phyloP scores from a whole-genome alignment of 1,140 invertebrate species.

The Meloidogyne floridensis region DNA sequence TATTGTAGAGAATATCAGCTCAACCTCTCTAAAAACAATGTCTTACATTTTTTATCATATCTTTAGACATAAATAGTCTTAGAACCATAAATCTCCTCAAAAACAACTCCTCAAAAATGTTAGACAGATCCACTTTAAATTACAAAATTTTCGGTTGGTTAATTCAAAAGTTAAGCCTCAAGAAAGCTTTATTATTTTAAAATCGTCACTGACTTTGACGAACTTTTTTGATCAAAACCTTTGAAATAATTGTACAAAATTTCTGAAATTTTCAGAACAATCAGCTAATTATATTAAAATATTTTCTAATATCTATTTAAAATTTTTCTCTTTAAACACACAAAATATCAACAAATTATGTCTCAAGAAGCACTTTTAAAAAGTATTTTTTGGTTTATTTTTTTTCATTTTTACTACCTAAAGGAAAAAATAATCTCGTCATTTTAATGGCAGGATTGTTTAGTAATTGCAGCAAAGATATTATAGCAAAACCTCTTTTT shows the following conservation, averaged over 20 bases:
- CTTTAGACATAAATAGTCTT: no score
- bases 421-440: not conserved
- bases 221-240: not conserved
- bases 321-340: not conserved
- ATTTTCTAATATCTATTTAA: not conserved
- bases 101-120: no score
- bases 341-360: not conserved
- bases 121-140: no score
- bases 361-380: not conserved
- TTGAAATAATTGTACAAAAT: not conserved
- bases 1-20: no score
- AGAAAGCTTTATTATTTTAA: no score
- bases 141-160: not conserved
- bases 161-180: not conserved
- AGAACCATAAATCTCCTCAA: no score
- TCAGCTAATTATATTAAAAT: not conserved
- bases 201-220: no score
- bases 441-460: not conserved
- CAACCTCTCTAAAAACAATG: no score
- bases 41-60: no score
- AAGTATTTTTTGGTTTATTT: slow-evolving; percentile 3
- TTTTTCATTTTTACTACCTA: not conserved
- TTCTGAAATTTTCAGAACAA: not conserved
- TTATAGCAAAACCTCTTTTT: not conserved
- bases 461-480: not conserved